phyloP scores from a whole-genome alignment of 2,113 vertebrate genomes.

The Uria lomvia region DNA sequence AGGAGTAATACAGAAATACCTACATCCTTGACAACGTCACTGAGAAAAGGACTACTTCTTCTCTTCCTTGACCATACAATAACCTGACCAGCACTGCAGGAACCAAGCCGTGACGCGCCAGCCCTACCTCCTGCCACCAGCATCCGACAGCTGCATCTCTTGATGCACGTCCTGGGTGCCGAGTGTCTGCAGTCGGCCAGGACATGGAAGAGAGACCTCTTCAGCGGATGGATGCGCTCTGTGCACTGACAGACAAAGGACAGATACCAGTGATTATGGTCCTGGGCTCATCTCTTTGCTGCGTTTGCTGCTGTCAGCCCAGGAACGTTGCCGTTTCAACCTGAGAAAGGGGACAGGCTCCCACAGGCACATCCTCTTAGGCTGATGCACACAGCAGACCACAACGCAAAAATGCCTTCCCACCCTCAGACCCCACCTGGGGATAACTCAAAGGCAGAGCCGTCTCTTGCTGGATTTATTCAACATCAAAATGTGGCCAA shows the following conservation, averaged over 20 bases:
- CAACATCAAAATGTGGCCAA: background rate
- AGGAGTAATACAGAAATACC: background rate
- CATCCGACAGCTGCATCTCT: background rate
- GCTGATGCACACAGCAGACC: background rate
- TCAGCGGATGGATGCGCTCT: background rate
- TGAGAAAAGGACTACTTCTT: background rate
- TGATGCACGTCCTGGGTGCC: background rate
- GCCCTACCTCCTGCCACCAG: background rate
- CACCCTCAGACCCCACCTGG: background rate
- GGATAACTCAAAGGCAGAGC: background rate
- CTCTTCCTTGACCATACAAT: background rate
- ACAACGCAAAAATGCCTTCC: background rate
- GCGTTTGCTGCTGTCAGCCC: background rate
- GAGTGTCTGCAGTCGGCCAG: background rate
- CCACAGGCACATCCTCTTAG: background rate
- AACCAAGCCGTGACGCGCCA: background rate
- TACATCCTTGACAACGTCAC: background rate
- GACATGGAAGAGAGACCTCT: background rate
- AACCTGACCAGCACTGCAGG: background rate
- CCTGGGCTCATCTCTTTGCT: background rate
- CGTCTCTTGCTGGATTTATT: background rate
- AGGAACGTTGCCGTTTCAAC: background rate
- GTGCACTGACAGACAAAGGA: background rate
- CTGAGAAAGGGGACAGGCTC: background rate
- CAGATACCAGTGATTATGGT: background rate